Conservation (phyloP, 2,888 invertebrate genomes). For the Nysson spinosus region DNA sequence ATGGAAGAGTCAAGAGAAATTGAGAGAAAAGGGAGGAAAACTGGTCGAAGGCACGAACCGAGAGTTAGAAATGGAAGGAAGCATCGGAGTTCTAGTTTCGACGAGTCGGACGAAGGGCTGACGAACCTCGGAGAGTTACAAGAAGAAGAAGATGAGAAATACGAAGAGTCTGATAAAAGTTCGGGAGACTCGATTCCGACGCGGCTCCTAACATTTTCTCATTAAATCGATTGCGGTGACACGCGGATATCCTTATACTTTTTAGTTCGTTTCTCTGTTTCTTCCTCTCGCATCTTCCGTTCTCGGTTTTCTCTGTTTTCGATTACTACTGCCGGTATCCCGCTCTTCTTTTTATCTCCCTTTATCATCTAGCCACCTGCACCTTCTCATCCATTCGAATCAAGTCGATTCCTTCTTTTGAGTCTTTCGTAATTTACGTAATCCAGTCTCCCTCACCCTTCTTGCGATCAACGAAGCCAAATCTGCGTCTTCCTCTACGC, state of each 20-base stretch:
- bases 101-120: no score
- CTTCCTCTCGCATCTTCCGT: slow-evolving; percentile 10
- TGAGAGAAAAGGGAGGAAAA: slow-evolving; percentile 11
- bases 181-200: slow-evolving; percentile 44
- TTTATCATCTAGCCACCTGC: background rate
- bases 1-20: slow-evolving; percentile 16
- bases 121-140: background rate
- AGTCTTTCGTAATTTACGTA: slow-evolving; percentile 62
- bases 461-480: slow-evolving; percentile 9
- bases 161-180: slow-evolving; percentile 16
- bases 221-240: slow-evolving; percentile 63
- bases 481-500: slow-evolving; percentile 5
- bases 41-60: slow-evolving; percentile 1
- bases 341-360: background rate
- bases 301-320: background rate
- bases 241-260: slow-evolving; percentile 26
- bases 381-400: background rate
- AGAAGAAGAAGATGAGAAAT: slow-evolving; percentile 1
- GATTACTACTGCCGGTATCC: background rate
- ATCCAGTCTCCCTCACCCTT: slow-evolving; percentile 46
- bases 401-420: slow-evolving; percentile 33
- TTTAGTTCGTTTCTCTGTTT: slow-evolving; percentile 16
- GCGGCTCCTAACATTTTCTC: slow-evolving; percentile 61
- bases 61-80: slow-evolving; percentile 11
- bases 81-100: no score